Evolutionary conservation across 2,888 invertebrate species (phyloP), one percentile per base, ranked within the genome.

Genomic region (Zeuzera pyrina): DNA sequence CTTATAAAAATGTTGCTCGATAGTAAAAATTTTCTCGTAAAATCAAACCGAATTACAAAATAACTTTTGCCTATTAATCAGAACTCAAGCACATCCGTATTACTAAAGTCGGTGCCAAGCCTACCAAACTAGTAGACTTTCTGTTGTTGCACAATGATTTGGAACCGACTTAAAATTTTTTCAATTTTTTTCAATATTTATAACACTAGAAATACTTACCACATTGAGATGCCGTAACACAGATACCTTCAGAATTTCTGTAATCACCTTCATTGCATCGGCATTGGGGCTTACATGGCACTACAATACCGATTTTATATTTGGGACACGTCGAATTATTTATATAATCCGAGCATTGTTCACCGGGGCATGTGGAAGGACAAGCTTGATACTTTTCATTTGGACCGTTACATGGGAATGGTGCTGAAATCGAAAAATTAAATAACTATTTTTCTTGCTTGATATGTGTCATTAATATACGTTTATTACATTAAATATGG

Each of bases 241-340:
- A 57, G 3, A 46, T 35, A 23, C 47, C 50, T 15, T 34, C 22
- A 3, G 30, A 15, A 15, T 49, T 46, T 29, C 53, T 57, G 15
- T 34, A 59, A 23, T 38, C 57, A 2, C 52, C 57, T n/a, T 39
- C 12, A 10, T 53, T 43, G 25, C 66, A 68, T n/a, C 45, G 41
- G 32, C 66, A 67, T 12, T 37, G 35, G 4, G 42, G 36, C 7
- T 36, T 30, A 23, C 54, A 58, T 0, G 31, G 23, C 12, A 16
- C 28, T 6, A 15, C 14, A 5, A 31, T 33, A 7, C 34, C 41
- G 11, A 38, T 38, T 13, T 13, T 28, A 10, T 4, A 30, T 12
- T 29, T 41, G 0, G 44, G 41, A 15, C 45, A 46, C 2, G 43
- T 47, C 1, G 38, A 15, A 15, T 45, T 47, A 7, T 41, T 39